Base-by-base conservation (phyloP, 1,140 invertebrate genomes). In the Oryzaephilus surinamensis region DNA sequence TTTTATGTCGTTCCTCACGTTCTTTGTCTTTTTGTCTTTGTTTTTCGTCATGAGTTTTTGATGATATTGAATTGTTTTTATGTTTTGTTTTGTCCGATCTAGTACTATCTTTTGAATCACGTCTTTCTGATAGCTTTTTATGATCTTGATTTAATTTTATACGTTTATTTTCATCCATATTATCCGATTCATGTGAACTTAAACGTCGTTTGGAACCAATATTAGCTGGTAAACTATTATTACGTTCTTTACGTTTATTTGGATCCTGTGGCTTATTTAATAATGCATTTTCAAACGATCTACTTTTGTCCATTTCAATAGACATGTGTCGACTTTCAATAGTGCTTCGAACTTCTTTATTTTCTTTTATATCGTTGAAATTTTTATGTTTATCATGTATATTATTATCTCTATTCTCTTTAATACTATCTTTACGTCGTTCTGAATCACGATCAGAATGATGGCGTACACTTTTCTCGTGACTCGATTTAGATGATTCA, bases 161-260 rank as follows among this genome's bases (percentile, higher is more conserved):
- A 38, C 80, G 77, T 51, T 87, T 88, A 2, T 54, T 39, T 46
- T 86, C 83, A 20, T 72, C 71, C 1, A 64, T 38, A 21, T 67
- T 69, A 27, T 79, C 76, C 21, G 73, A 55, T 52, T 88, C 84
- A 52, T 86, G 81, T 1, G 79, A 83, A 30, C 82, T 84, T 39
- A 83, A 72, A 32, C 83, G 71, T 26, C 84, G 67, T 58, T 87
- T 86, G 18, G 73, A 68, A 0, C 73, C 69, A 19, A 65, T 55
- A 23, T 74, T 71, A 1, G 75, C 73, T 0, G 80, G 77, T 28
- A 79, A 68, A 57, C 72, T 77, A 33, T 71, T 73, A 55, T 69
- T 70, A 17, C 70, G 63, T 47, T 73, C 71, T 58, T 72, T 72
- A 23, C 70, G 46, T 58, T 69, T 69, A 24, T 53, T 47, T 3